These are phyloP conservation scores for Callipepla squamata DNA, from an alignment of 2,113 vertebrate genomes.

Conservation along the genomic window DNA sequence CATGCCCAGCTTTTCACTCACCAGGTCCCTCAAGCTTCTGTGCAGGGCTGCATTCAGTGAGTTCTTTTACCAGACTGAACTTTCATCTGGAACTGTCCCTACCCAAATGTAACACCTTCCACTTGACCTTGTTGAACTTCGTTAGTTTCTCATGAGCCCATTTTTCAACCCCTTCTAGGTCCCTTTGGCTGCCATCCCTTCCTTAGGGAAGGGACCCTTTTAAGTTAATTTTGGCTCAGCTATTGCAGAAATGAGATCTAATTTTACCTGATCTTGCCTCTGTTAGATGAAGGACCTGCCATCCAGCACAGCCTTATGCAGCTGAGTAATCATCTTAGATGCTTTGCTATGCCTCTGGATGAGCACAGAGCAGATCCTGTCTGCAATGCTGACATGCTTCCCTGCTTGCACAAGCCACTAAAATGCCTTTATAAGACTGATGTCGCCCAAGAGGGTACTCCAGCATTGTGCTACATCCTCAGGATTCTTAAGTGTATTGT, in stretches of 20 bases:
- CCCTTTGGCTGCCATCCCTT: too few species aligned
- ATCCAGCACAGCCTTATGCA: neutral
- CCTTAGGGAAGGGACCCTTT: neutral
- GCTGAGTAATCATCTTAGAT: neutral
- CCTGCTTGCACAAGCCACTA: neutral
- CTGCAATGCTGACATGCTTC: neutral
- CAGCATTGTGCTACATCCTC: neutral
- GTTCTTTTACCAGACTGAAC: too few species aligned
- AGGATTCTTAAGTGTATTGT: fast-evolving
- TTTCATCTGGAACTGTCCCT: too few species aligned
- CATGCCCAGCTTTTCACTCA: too few species aligned
- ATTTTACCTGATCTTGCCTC: neutral
- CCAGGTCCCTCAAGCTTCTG: too few species aligned
- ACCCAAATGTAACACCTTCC: too few species aligned
- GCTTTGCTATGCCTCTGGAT: fast-evolving
- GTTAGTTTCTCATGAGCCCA: too few species aligned
- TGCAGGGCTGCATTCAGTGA: too few species aligned
- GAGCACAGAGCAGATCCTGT: neutral
- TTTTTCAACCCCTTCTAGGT: too few species aligned
- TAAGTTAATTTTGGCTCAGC: neutral
- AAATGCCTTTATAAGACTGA: neutral
- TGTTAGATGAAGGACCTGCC: neutral
- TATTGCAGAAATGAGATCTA: neutral
- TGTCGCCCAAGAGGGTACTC: neutral
- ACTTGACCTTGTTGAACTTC: too few species aligned